Base-by-base conservation (phyloP, 2,888 invertebrate species). In the Macaria liturata region DNA sequence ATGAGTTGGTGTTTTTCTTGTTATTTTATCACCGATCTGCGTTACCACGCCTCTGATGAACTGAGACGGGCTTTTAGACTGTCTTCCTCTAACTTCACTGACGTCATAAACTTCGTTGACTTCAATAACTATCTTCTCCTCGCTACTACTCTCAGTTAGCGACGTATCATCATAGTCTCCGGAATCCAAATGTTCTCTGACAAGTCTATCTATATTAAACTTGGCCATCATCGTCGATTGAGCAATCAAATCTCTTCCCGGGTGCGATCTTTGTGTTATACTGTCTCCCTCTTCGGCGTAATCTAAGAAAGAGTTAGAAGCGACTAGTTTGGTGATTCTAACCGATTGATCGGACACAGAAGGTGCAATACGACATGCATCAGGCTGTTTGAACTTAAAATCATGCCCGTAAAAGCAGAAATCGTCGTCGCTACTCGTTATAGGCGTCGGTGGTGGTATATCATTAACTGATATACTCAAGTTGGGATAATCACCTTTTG, bases 201-300 rank as follows among this genome's bases (percentile, higher is more conserved):
- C 76, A 40, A 77, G 74, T 68, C 81, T 83, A 62, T 91, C 81
- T 32, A 89, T 76, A 63, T 89, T 89, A 62, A 92, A 92, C 54
- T 83, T 87, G 1, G 91, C 83, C 92, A 91, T 92, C 88, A 89
- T 89, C 1, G 81, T 83, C 0, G 88, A 86, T 69, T 92, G 92
- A 54, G 84, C 80, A 46, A 80, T 81, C 53, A 92, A 73, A 67
- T 81, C 83, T 68, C 83, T 88, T 4, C 81, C 78, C 30, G 81
- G 76, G 64, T 84, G 73, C n/a, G 78, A 77, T 64, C 88, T 78
- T 59, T 87, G 78, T 34, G 83, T 84, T 31, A 86, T 85, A 68
- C 86, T 88, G 32, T 87, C 85, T 48, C 70, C 87, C 51, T 90
- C 88, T 65, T 90, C 88, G 43, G 77, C 84, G 54, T 74, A 89